Base-by-base conservation (phyloP, 2,113 vertebrate genomes). In the Paralichthys olivaceus region DNA sequence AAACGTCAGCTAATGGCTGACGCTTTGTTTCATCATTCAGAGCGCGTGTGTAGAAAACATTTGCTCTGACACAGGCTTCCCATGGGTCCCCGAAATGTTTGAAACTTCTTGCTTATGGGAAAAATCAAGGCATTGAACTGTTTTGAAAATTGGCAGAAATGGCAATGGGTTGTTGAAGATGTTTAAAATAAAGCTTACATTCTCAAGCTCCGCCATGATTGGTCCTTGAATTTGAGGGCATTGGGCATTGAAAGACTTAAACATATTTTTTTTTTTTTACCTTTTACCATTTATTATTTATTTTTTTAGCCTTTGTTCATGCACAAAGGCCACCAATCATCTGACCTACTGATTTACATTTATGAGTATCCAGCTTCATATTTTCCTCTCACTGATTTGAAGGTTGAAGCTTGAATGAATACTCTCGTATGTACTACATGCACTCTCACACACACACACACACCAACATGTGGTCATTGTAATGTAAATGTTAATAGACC, bases 401-500 rank as follows among this genome's bases (percentile, higher is more conserved):
- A 64, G 54, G 29, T 68, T 60, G 59, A 67, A 81, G 60, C 69
- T 32, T 58, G 25, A 71, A 29, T 40, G 71, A 74, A 51, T 40
- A 2, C 67, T 25, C 55, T 59, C 23, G 2, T 4, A 34, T 68
- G 43, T 63, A 43, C 55, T 13, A 7, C 23, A 20, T 4, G 11
- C 4, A 1, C 43, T 28, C 28, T 61, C 47, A 51, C 54, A 47
- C 57, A n/a, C 51, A 53, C 13, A 22, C 51, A 64, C 26, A 71
- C 54, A 87, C 58, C 49, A 77, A 74, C 76, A 83, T 61, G 58
- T 83, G 91, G 86, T 89, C 87, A 91, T 93, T 93, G 91, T 92
- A 83, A 93, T 93, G 92, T 89, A 89, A 92, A 94, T 93, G 88
- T 90, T 94, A 88, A 90, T 88, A 87, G 86, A 89, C 73, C 75